Base-by-base conservation (phyloP, 2,113 vertebrate genomes). In the Perognathus longimembris region DNA sequence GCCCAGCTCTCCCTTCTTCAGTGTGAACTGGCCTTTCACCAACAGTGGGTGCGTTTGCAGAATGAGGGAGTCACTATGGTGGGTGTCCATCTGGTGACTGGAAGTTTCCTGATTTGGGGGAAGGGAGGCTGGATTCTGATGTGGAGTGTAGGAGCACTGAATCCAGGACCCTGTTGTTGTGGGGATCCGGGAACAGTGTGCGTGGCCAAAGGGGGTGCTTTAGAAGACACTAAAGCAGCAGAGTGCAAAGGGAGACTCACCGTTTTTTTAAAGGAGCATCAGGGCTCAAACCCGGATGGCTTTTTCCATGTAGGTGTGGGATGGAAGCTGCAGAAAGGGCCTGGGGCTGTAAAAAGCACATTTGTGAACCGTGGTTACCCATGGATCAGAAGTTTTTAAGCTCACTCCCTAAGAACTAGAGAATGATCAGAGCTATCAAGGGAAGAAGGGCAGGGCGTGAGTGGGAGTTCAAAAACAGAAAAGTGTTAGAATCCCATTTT, bases 261-360 rank as follows among this genome's bases (percentile, higher is more conserved):
- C 6, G 59, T n/a, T 9, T 21, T 5, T 28, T 24, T 40, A 4
- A 26, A 24, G 28, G 20, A 61, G n/a, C 20, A 1, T 9, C 2
- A 4, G 45, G 2, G 21, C 12, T 1, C 2, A n/a, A 18, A 1
- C 45, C 34, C 6, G 20, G n/a, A 7, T 4, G 9, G 15, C 2
- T 20, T 12, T 34, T 61, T 61, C 78, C 28, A 15, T 7, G 9
- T 21, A 15, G 45, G 32, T 38, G 12, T 1, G 18, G 40, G 59
- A n/a, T 20, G 21, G 7, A 7, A 18, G 26, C 9, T 21, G 34
- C 38, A 12, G 54, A 64, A 77, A 40, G 21, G 5, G 14, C 0
- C 0, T 30, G 26, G 21, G 22, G 38, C 11, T 30, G 4, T 50
- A 0, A 2, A 15, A 70, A 26, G 14, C 14, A 26, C 0, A 0